A percentile compares a stretch with the other conserved stretches of the same genome.
These are phyloP conservation scores for Gymnogyps californianus DNA, from an alignment of 2,113 vertebrate genomes.

Conservation along the genomic window DNA sequence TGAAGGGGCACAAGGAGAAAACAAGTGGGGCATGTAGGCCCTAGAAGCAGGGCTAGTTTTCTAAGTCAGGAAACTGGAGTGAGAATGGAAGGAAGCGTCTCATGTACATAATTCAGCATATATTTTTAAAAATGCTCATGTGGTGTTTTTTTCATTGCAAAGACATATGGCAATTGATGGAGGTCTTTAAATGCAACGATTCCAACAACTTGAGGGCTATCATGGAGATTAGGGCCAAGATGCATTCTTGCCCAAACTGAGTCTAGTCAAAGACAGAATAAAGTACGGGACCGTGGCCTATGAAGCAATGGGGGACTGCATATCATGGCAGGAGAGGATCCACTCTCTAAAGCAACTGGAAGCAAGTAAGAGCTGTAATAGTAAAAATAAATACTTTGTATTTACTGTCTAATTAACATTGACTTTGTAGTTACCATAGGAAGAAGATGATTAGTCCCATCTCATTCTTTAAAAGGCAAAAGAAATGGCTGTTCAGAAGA, in stretches of 20 bases:
- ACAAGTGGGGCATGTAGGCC: not conserved
- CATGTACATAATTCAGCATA: not conserved
- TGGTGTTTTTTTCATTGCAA: not conserved
- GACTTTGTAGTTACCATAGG: slow-evolving; percentile 67
- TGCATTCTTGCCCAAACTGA: not conserved
- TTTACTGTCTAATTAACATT: not conserved
- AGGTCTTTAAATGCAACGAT: not conserved
- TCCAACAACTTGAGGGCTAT: not conserved
- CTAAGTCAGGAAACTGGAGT: not conserved
- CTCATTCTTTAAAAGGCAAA: slow-evolving; percentile 53
- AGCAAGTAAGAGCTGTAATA: not conserved
- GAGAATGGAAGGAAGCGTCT: not conserved
- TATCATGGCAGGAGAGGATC: not conserved
- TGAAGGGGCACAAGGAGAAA: not conserved
- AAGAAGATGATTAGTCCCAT: slow-evolving; percentile 71
- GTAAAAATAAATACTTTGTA: not conserved
- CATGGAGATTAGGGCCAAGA: not conserved
- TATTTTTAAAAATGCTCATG: not conserved
- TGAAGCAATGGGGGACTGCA: not conserved
- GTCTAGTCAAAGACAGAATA: not conserved
- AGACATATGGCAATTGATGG: too few relatives aligned
- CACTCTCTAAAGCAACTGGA: not conserved
- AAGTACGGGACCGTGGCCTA: not conserved
- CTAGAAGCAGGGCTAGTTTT: not conserved
- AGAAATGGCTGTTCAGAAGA: slow-evolving; percentile 65